A percentile compares a stretch with the other conserved stretches of the same genome.
These are phyloP conservation scores for Uria aalge DNA, from an alignment of 2,113 vertebrate species.

Conservation along the genomic window DNA sequence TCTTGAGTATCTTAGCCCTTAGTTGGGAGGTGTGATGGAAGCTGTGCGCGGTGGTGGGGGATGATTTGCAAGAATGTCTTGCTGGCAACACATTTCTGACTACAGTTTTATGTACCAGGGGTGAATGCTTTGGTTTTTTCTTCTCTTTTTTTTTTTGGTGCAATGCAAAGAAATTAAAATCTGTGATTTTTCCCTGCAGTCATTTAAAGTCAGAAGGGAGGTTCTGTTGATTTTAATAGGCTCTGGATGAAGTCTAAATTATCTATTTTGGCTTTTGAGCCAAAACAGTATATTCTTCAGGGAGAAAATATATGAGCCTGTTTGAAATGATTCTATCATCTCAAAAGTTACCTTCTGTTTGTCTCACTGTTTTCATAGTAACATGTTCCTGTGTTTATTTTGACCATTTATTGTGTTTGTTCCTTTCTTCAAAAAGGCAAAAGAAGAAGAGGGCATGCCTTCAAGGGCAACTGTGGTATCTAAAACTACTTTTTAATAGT, in stretches of 20 bases:
- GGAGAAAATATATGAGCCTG: not conserved
- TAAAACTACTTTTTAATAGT: not conserved
- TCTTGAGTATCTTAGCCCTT: not conserved
- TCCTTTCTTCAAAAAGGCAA: not conserved
- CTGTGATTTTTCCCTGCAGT: not conserved
- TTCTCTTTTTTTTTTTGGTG: not conserved
- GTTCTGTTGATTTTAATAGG: not conserved
- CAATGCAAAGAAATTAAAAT: not conserved
- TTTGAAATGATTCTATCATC: not conserved
- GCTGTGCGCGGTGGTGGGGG: not conserved
- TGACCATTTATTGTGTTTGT: not conserved
- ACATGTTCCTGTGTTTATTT: not conserved
- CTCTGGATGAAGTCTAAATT: not conserved
- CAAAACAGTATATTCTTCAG: not conserved
- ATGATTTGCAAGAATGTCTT: not conserved
- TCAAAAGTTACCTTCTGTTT: slow-evolving; percentile 3
- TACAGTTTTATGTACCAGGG: not conserved
- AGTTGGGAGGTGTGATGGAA: not conserved
- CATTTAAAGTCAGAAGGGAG: not conserved
- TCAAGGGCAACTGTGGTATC: not conserved
- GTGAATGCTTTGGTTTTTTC: not conserved
- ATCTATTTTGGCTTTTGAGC: not conserved
- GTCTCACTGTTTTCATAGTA: not conserved
- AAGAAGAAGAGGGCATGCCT: not conserved
- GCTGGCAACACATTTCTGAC: not conserved